phyloP scores from a whole-genome alignment of 2,797 vertebrate genomes.

The Epinephelus coioides region DNA sequence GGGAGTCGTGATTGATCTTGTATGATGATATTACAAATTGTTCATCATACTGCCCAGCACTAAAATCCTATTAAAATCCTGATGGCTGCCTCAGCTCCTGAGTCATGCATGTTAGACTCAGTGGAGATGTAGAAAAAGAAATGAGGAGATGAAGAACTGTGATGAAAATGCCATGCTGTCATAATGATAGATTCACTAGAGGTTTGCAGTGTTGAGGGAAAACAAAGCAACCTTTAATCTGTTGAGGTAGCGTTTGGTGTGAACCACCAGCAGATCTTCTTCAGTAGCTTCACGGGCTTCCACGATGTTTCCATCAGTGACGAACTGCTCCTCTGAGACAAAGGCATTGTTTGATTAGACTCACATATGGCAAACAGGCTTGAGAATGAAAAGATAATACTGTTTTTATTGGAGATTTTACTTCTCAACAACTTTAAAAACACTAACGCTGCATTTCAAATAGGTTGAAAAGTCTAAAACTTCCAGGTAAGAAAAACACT shows the following conservation, averaged over 20 bases:
- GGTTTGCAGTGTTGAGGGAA: neutral
- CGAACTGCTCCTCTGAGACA: slow-evolving; percentile 92
- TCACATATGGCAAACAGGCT: neutral
- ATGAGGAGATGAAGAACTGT: neutral
- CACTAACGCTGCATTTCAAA: no score
- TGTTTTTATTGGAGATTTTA: neutral
- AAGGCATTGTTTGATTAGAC: slow-evolving; percentile 29
- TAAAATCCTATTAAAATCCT: neutral
- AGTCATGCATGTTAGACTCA: neutral
- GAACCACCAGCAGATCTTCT: slow-evolving; percentile 94
- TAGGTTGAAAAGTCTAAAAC: no score
- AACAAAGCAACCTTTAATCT: slow-evolving; percentile 91
- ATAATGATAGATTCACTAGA: slow-evolving; percentile 6
- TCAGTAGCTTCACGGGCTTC: slow-evolving; percentile 92
- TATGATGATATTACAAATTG: no score
- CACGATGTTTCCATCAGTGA: slow-evolving; percentile 91
- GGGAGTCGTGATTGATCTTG: no score
- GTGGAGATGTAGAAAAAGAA: neutral
- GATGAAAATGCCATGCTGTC: neutral
- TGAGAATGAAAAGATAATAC: neutral
- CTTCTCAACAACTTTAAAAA: no score
- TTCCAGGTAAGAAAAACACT: no score
- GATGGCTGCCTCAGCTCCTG: neutral
- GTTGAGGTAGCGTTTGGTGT: slow-evolving; percentile 93
- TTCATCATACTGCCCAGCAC: no score